These are phyloP conservation scores for Vulpes lagopus DNA, from an alignment of 2,113 vertebrate species.

Conservation along the genomic window DNA sequence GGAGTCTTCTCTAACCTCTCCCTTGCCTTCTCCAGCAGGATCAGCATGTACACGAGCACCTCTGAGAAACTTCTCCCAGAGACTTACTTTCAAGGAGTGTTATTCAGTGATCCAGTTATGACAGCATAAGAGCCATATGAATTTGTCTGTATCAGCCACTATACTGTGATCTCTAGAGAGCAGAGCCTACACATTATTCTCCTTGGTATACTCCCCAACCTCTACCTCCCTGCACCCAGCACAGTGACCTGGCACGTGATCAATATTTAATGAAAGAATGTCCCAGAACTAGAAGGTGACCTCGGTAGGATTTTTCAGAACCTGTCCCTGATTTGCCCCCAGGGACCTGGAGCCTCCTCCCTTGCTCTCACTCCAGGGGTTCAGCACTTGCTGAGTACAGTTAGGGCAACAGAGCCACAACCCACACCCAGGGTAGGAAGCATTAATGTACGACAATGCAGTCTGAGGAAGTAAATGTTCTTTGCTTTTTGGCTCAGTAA, in stretches of 20 bases:
- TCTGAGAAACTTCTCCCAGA: background rate
- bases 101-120: background rate
- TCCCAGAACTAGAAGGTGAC: background rate
- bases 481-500: background rate
- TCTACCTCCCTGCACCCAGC: background rate
- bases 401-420: too few species aligned
- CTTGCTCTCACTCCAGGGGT: background rate
- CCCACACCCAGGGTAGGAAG: background rate
- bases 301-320: background rate
- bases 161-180: background rate
- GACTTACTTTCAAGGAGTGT: background rate
- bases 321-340: background rate
- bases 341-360: background rate
- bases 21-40: background rate
- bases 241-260: background rate
- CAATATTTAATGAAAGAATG: background rate
- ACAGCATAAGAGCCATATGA: too few species aligned
- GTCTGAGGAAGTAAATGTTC: background rate
- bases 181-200: background rate
- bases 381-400: background rate
- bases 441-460: background rate
- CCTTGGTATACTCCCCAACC: background rate
- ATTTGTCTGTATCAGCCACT: background rate
- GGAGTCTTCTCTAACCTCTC: background rate
- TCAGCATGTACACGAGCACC: background rate